Evolutionary conservation across 1,140 invertebrate genomes (phyloP).

Genomic region (Atta texana): DNA sequence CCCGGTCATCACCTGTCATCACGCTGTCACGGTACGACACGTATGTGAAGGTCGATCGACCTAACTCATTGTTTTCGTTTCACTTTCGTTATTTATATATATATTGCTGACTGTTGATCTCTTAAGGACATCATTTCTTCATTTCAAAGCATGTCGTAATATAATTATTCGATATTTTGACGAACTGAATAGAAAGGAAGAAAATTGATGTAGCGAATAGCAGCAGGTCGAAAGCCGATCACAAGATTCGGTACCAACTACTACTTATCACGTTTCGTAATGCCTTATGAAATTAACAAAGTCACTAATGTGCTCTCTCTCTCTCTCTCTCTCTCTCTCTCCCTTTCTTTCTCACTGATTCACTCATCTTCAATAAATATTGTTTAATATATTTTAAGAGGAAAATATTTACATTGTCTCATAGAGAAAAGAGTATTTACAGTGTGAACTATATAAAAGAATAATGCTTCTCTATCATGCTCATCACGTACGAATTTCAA

Average conservation of each 20-base stretch:
- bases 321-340: neutral
- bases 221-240: constrained; percentile 26
- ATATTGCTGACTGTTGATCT: neutral
- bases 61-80: constrained; percentile 9
- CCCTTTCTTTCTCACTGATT: neutral
- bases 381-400: constrained; percentile 45
- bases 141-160: neutral
- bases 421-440: constrained; percentile 55
- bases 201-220: constrained; percentile 22
- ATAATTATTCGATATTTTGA: constrained; percentile 1
- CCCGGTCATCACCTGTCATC: constrained; percentile 32
- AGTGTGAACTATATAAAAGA: constrained; percentile 59
- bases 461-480: constrained; percentile 39
- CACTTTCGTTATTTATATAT: neutral
- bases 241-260: constrained; percentile 10
- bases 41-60: constrained; percentile 28
- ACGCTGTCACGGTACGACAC: constrained; percentile 28
- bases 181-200: constrained; percentile 28
- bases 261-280: constrained; percentile 23
- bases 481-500: constrained; percentile 53
- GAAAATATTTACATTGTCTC: constrained; percentile 55
- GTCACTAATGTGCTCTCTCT: constrained; percentile 24
- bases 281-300: constrained; percentile 51
- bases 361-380: constrained; percentile 22
- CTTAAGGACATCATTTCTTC: constrained; percentile 30